phyloP scores from a whole-genome alignment of 2,797 vertebrate species.

The Coregonus suidteri region DNA sequence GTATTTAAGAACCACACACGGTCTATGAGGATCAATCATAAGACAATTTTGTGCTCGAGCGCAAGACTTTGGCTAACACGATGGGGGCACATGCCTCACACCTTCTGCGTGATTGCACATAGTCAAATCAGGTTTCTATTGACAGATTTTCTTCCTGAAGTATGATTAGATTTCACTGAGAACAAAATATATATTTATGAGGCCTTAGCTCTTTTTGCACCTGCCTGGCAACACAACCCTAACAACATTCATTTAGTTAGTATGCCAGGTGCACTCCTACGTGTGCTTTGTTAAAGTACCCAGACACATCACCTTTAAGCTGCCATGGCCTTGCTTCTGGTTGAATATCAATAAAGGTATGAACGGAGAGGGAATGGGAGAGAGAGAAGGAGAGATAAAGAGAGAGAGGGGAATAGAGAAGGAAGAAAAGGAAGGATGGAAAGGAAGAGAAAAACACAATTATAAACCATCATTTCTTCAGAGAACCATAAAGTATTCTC shows the following conservation, averaged over 20 bases:
- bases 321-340: constrained; percentile 34
- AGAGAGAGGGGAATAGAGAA: neutral
- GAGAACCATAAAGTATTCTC: constrained; percentile 84
- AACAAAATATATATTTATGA: constrained; percentile 31
- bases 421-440: constrained; percentile 41
- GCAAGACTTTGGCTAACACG: constrained; percentile 48
- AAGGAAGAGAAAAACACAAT: constrained; percentile 69
- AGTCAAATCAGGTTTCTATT: constrained; percentile 57
- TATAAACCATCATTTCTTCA: constrained; percentile 86
- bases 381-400: constrained; percentile 42
- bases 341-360: constrained; percentile 77
- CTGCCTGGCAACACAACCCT: constrained; percentile 27
- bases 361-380: constrained; percentile 64
- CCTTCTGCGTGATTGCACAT: constrained; percentile 52
- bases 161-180: constrained; percentile 49
- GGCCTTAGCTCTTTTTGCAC: constrained; percentile 21
- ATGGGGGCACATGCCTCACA: constrained; percentile 26
- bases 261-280: constrained; percentile 32
- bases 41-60: constrained; percentile 45
- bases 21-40: constrained; percentile 48
- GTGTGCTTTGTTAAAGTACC: constrained; percentile 21
- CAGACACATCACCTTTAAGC: constrained; percentile 58
- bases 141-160: constrained; percentile 34
- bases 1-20: constrained; percentile 25
- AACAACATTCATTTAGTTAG: constrained; percentile 23